Evolutionary conservation across 2,888 invertebrate genomes (phyloP), one percentile per base, ranked within the genome.

Genomic region (Lycocerus yunnanus): DNA sequence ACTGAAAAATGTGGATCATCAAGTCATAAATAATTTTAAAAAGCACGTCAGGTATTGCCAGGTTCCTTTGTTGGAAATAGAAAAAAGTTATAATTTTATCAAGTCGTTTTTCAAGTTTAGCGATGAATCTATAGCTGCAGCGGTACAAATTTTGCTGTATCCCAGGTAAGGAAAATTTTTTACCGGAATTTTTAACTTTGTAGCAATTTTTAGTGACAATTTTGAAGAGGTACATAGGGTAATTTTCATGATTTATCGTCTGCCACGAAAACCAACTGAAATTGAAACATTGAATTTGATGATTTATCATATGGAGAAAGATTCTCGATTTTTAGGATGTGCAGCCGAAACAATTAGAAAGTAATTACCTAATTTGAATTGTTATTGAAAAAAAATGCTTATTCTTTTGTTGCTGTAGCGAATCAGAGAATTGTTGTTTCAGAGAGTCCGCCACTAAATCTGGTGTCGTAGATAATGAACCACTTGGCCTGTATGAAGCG

Each of bases 271-370:
- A 8, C 73, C 86, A 70, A 81, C 81, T 68, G 78, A 82, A 63
- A 83, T 85, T 14, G 90, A 92, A 77, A 86, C 90, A 67, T 85
- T 95, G 15, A 91, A 93, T 67, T 85, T 94, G 24, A 89, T 91
- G 69, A 82, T 94, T 63, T 95, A 95, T 83, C 88, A 91, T 72
- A 90, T 95, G 16, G 95, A 95, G 85, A 90, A 89, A 79, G 90
- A 91, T 80, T 90, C 91, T 84, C 92, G 94, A 84, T 95, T 95
- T 82, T 92, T 91, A 13, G 94, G 94, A 0, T 92, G 94, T 82
- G 94, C 1, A 43, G n/a, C 43, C 6, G 43, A 43, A 43, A 43
- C n/a, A 6, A 4, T 43, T 1, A 43, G 43, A 43, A 43, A 43
- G 43, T 43, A 43, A 43, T n/a, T 24, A 24, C 9, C 8, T 6